These are phyloP conservation scores for Hirundo rustica DNA, from an alignment of 2,797 vertebrate genomes.

Conservation along the genomic window DNA sequence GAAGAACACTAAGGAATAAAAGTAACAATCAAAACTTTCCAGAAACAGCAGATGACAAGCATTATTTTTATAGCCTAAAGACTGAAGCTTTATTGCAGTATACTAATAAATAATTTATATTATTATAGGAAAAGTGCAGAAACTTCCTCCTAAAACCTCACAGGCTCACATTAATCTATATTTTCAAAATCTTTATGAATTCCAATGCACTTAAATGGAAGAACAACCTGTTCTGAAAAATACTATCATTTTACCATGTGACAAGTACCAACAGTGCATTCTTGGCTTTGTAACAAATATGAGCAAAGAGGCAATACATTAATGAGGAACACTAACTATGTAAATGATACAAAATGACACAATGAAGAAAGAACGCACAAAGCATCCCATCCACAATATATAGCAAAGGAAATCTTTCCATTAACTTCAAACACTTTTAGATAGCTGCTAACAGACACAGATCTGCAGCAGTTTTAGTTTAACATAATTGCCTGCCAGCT, in stretches of 20 bases:
- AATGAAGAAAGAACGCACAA: background rate
- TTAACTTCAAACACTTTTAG: background rate
- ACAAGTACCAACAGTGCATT: background rate
- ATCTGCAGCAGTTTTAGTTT: background rate
- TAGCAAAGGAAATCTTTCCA: background rate
- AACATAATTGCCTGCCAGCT: background rate
- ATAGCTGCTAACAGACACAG: background rate
- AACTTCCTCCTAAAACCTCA: background rate
- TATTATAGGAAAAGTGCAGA: background rate
- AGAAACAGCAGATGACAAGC: background rate
- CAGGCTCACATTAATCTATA: background rate
- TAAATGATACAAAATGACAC: background rate
- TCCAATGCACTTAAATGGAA: background rate
- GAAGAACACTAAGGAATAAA: background rate
- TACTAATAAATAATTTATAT: conserved; percentile 32
- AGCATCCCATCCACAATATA: background rate
- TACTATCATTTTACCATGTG: background rate
- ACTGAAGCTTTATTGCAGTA: background rate
- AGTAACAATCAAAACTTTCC: background rate
- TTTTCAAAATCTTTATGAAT: background rate
- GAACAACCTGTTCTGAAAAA: background rate
- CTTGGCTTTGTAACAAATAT: background rate
- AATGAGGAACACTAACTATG: background rate
- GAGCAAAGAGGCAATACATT: background rate
- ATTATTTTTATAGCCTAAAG: background rate